Percentiles rank a stretch among this genome's conserved stretches.
phyloP scores from a whole-genome alignment of 1,140 invertebrate genomes.

The Triops longicaudatus region DNA sequence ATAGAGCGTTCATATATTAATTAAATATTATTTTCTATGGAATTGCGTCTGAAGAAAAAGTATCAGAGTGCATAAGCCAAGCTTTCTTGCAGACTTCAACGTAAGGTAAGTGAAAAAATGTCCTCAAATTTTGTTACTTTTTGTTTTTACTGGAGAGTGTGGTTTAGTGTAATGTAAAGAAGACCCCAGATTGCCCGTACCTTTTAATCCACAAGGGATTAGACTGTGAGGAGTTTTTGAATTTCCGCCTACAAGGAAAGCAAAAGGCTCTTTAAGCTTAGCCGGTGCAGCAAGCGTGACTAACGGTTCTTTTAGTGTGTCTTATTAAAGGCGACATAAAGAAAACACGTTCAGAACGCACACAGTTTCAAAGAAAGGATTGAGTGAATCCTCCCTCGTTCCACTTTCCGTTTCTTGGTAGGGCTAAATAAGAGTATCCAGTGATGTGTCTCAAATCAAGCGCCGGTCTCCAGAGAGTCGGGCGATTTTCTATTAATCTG shows the following conservation, averaged over 20 bases:
- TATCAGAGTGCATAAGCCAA: slow-evolving; percentile 15
- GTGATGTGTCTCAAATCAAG: no score
- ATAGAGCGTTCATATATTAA: not conserved
- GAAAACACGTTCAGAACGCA: no score
- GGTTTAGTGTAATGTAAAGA: not conserved
- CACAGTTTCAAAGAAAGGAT: no score
- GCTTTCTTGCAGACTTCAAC: not conserved
- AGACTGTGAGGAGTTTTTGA: slow-evolving; percentile 28
- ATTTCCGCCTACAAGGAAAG: slow-evolving; percentile 28
- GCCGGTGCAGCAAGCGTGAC: not conserved
- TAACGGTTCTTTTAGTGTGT: not conserved
- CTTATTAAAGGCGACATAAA: not conserved
- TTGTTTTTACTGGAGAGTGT: slow-evolving; percentile 17
- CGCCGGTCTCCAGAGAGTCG: no score
- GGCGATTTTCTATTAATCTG: no score
- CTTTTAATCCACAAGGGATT: slow-evolving; percentile 16
- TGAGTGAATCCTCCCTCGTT: no score
- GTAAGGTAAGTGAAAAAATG: slow-evolving; percentile 4
- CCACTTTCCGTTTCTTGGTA: no score
- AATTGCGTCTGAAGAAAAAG: not conserved
- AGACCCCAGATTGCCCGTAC: not conserved
- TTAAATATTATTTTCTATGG: not conserved
- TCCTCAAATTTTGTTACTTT: slow-evolving; percentile 17
- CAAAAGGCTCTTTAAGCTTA: slow-evolving; percentile 16
- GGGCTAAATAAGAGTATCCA: no score